Percentiles rank a stretch among this genome's conserved stretches.
Conservation (phyloP, 1,140 invertebrate species). For the Hirudo medicinalis region DNA sequence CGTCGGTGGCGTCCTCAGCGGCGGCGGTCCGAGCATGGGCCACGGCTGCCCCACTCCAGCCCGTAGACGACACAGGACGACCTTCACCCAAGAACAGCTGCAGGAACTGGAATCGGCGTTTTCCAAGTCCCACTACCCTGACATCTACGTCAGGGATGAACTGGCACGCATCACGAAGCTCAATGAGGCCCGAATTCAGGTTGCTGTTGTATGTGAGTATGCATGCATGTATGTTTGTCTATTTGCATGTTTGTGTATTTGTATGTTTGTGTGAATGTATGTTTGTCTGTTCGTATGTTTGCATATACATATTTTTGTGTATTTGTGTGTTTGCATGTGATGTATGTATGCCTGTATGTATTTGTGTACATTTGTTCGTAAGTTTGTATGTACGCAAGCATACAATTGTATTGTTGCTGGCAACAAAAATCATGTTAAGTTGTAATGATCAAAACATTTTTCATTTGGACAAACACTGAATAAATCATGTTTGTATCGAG, state of each 20-base stretch:
- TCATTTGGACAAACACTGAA: too few species aligned
- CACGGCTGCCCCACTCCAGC: conserved; percentile 87
- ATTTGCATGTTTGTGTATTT: not conserved
- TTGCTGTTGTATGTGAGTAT: conserved; percentile 46
- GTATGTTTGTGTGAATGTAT: not conserved
- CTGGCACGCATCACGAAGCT: conserved; percentile 96
- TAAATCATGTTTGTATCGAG: too few species aligned
- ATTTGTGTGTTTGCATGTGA: not conserved
- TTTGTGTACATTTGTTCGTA: not conserved
- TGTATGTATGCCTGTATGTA: not conserved
- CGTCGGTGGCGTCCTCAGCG: conserved; percentile 30
- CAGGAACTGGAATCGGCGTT: conserved; percentile 98
- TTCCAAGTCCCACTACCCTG: conserved; percentile 98
- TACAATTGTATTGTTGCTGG: too few species aligned
- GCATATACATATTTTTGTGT: not conserved
- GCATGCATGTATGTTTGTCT: not conserved
- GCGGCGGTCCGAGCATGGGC: conserved; percentile 67
- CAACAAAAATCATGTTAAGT: too few species aligned
- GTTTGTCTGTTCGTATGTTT: not conserved
- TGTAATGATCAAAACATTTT: too few species aligned
- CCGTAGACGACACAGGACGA: conserved; percentile 87
- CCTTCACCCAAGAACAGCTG: conserved; percentile 96
- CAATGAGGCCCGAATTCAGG: conserved; percentile 99
- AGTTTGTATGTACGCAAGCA: too few species aligned
- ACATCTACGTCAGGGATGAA: conserved; percentile 99